phyloP scores from a whole-genome alignment of 2,797 vertebrate species.

The Microctenopoma stevenorrisi region DNA sequence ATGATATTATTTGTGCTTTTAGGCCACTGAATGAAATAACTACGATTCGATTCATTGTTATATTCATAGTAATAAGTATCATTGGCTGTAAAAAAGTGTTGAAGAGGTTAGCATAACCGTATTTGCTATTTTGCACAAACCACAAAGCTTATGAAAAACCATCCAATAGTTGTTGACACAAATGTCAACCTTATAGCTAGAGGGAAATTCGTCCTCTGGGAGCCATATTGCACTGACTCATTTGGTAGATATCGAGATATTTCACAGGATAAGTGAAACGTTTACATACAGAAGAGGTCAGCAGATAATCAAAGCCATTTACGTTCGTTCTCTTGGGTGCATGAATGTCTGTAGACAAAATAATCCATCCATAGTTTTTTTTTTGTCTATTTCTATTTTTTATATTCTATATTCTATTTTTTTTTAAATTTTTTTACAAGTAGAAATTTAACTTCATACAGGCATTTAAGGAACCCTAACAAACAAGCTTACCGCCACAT shows the following conservation, averaged over 20 bases:
- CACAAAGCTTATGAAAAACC: neutral
- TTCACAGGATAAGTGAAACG: no score
- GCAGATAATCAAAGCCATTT: neutral
- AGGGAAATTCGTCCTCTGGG: no score
- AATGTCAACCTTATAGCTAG: no score
- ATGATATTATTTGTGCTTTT: no score
- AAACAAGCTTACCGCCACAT: conserved; percentile 70
- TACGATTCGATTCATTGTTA: no score
- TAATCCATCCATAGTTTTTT: no score
- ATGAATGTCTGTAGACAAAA: neutral
- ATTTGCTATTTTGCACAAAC: neutral
- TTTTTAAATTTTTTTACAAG: conserved; percentile 49
- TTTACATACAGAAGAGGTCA: no score
- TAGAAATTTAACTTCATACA: conserved; percentile 63
- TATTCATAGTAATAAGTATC: no score
- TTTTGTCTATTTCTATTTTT: conserved; percentile 24
- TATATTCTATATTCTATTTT: conserved; percentile 11
- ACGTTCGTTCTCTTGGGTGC: conserved; percentile 5
- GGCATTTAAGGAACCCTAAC: conserved; percentile 60
- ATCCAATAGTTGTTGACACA: neutral
- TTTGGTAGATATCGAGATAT: no score
- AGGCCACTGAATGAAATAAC: no score
- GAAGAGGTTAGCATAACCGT: neutral
- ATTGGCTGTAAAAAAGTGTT: no score
- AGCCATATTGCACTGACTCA: no score